Conservation (phyloP, 2,888 invertebrate species). For the Aporophyla lueneburgensis region DNA sequence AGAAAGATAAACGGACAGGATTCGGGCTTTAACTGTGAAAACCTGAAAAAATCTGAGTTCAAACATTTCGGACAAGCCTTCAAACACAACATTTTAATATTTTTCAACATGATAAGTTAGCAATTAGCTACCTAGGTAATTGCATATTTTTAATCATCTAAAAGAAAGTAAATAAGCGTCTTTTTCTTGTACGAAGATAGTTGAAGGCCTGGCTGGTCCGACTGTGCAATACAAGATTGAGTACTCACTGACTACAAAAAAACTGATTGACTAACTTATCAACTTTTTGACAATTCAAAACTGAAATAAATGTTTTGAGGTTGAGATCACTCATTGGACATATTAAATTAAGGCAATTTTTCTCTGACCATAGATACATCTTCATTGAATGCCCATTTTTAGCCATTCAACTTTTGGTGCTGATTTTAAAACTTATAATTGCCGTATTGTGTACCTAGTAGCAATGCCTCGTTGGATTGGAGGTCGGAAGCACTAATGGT, state of each 20-base stretch:
- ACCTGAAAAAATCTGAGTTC: conserved; percentile 13
- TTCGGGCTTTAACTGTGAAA: conserved; percentile 7
- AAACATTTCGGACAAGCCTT: conserved; percentile 8
- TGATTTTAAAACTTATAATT: not conserved
- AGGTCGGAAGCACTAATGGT: no score
- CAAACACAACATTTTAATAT: not conserved
- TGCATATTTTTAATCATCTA: not conserved
- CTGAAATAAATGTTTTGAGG: no score
- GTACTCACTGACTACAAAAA: not conserved
- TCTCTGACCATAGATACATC: not conserved
- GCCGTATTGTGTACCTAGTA: not conserved
- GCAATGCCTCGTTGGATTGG: not conserved
- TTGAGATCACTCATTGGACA: no score
- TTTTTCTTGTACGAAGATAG: not conserved
- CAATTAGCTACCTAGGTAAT: not conserved
- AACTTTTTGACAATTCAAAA: no score
- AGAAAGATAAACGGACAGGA: conserved; percentile 15
- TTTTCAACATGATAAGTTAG: not conserved
- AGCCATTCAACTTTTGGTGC: not conserved
- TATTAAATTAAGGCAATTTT: not conserved
- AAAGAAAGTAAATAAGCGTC: not conserved
- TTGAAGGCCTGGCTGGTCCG: conserved; percentile 10
- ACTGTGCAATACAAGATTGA: not conserved
- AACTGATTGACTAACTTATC: no score
- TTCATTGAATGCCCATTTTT: not conserved